A percentile compares a stretch with the other conserved stretches of the same genome.
These are phyloP conservation scores for Dolichotis patagonum DNA, from an alignment of 2,113 vertebrate genomes.

Conservation along the genomic window DNA sequence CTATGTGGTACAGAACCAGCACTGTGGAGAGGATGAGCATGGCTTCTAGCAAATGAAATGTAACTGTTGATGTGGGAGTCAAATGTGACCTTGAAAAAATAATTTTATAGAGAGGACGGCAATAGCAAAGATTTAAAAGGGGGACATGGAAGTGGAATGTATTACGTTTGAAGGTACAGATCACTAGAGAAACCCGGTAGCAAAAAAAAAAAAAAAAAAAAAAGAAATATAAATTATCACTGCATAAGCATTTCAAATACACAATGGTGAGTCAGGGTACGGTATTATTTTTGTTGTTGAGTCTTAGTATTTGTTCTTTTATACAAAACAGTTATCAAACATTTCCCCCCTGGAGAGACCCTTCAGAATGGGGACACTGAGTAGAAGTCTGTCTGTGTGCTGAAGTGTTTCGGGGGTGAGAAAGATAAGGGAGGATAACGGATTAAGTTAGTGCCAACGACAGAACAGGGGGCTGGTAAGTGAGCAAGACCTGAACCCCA, in stretches of 20 bases:
- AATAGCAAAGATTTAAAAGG: not conserved
- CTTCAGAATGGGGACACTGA: not conserved
- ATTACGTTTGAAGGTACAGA: not conserved
- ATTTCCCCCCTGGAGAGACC: not conserved
- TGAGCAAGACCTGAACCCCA: not conserved
- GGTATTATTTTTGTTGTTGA: not conserved
- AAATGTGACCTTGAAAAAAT: slow-evolving; percentile 37
- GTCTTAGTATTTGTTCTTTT: not conserved
- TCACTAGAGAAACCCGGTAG: not conserved
- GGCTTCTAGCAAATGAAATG: not conserved
- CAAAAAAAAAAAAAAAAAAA: not conserved
- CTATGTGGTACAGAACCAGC: not conserved
- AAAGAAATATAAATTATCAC: not conserved
- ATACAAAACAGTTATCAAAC: not conserved
- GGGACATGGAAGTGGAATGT: not conserved
- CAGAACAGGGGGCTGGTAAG: fast-evolving
- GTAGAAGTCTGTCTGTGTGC: not conserved
- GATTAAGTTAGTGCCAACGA: not conserved
- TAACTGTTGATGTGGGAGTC: not conserved
- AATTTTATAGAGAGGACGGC: not conserved
- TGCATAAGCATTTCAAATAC: not conserved
- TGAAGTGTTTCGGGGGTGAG: too few species aligned
- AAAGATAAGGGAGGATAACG: too few species aligned
- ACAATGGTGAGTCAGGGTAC: not conserved
- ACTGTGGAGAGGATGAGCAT: fast-evolving